These are phyloP conservation scores for Leucopsar rothschildi DNA, from an alignment of 2,113 vertebrate genomes.

Conservation along the genomic window DNA sequence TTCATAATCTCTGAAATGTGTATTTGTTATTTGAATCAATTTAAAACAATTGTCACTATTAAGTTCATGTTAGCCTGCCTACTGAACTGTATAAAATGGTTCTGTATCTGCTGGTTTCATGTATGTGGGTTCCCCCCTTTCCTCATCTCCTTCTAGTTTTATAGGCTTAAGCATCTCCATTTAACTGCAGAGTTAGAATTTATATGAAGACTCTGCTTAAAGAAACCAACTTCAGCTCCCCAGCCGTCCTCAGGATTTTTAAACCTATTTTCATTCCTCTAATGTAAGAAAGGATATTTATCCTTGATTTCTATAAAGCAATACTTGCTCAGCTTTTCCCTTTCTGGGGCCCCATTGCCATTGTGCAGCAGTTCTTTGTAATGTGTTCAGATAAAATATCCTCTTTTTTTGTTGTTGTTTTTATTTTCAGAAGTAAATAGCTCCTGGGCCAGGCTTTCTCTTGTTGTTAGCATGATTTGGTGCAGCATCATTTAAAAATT, in stretches of 20 bases:
- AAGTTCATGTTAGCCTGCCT: constrained; percentile 62
- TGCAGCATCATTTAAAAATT: neutral
- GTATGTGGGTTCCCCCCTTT: neutral
- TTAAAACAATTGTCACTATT: constrained; percentile 72
- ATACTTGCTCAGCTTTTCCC: constrained; percentile 16
- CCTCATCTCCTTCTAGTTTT: constrained; percentile 29
- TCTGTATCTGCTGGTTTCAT: constrained; percentile 61
- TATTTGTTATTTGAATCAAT: constrained; percentile 77
- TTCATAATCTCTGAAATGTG: constrained; percentile 80
- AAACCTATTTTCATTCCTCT: neutral
- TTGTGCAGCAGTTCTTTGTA: neutral
- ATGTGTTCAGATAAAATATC: constrained; percentile 19
- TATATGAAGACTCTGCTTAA: neutral
- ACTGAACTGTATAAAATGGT: constrained; percentile 62
- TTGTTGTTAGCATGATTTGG: neutral
- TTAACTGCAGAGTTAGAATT: constrained; percentile 27
- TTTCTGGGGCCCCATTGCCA: constrained; percentile 25
- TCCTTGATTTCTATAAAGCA: constrained; percentile 37
- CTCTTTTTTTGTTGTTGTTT: neutral
- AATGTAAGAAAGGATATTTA: neutral
- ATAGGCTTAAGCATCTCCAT: constrained; percentile 26
- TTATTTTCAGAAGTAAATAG: constrained; percentile 17
- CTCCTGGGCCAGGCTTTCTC: neutral
- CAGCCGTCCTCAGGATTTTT: neutral
- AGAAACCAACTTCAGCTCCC: neutral